These are phyloP conservation scores for Plestiodon gilberti DNA, from an alignment of 2,113 vertebrate genomes.

Conservation along the genomic window DNA sequence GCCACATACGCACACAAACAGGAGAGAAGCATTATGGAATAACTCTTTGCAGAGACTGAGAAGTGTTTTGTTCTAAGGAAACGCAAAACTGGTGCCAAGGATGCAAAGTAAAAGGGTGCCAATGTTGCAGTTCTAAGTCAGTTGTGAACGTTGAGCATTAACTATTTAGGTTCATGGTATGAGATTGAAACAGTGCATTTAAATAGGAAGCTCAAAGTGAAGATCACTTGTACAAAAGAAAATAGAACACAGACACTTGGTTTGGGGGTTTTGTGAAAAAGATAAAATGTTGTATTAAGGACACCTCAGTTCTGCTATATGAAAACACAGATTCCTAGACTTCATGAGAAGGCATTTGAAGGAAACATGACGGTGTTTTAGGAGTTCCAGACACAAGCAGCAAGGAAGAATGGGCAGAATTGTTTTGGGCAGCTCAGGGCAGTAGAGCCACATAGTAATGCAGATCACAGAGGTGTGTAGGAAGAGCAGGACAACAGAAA, in stretches of 20 bases:
- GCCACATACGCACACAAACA: neutral
- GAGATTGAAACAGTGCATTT: neutral
- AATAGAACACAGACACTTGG: neutral
- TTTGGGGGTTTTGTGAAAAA: neutral
- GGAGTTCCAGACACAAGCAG: neutral
- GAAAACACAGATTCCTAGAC: neutral
- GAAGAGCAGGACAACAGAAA: neutral
- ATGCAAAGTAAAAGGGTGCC: neutral
- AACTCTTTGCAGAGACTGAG: neutral
- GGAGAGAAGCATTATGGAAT: neutral
- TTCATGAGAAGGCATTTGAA: neutral
- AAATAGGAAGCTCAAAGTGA: neutral
- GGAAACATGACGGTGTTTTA: neutral
- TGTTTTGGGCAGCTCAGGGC: neutral
- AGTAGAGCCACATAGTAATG: neutral
- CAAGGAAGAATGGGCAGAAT: neutral
- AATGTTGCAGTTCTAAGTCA: neutral
- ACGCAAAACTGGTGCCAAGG: neutral
- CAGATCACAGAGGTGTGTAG: neutral
- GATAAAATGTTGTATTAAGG: neutral
- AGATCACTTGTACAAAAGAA: neutral
- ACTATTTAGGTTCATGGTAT: neutral
- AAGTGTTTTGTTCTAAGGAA: neutral
- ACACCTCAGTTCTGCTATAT: neutral
- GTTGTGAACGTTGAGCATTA: neutral